Percentiles rank a stretch among this genome's conserved stretches.
Conservation (phyloP, 2,113 vertebrate genomes). For the Myanophis thanlyinensis region DNA sequence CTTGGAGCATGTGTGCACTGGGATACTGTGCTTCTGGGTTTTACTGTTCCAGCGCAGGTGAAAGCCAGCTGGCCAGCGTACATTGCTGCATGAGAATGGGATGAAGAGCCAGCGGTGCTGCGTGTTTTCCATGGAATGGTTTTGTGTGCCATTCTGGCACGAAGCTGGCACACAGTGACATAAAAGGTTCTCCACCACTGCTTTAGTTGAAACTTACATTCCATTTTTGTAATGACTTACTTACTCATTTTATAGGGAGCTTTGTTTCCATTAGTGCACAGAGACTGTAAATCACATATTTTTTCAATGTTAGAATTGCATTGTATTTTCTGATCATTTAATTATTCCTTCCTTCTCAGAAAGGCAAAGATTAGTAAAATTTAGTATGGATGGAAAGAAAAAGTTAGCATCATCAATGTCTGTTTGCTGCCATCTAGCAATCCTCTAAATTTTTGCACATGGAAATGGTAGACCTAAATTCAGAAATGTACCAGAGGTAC, state of each 20-base stretch:
- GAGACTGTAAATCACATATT: conserved; percentile 49
- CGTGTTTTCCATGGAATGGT: too few species aligned
- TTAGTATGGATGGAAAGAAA: not conserved
- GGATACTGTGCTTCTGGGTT: too few species aligned
- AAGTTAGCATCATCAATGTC: not conserved
- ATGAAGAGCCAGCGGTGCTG: too few species aligned
- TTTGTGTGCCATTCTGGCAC: too few species aligned
- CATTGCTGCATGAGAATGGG: too few species aligned
- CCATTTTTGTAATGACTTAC: conserved; percentile 56
- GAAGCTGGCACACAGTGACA: too few species aligned
- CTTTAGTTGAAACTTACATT: conserved; percentile 27
- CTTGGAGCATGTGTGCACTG: too few species aligned
- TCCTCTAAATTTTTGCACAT: not conserved
- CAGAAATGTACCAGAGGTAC: not conserved
- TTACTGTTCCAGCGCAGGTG: too few species aligned
- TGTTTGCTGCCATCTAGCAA: not conserved
- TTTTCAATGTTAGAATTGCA: conserved; percentile 56
- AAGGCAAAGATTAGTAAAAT: not conserved
- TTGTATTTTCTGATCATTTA: conserved; percentile 57
- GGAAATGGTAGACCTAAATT: conserved; percentile 16
- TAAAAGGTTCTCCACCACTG: too few species aligned
- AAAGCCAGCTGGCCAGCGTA: too few species aligned
- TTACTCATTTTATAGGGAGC: conserved; percentile 42
- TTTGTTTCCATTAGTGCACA: conserved; percentile 55
- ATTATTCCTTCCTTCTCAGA: conserved; percentile 33